Evolutionary conservation across 2,797 vertebrate genomes (phyloP).

Genomic region (Coranthus polyacanthus): DNA sequence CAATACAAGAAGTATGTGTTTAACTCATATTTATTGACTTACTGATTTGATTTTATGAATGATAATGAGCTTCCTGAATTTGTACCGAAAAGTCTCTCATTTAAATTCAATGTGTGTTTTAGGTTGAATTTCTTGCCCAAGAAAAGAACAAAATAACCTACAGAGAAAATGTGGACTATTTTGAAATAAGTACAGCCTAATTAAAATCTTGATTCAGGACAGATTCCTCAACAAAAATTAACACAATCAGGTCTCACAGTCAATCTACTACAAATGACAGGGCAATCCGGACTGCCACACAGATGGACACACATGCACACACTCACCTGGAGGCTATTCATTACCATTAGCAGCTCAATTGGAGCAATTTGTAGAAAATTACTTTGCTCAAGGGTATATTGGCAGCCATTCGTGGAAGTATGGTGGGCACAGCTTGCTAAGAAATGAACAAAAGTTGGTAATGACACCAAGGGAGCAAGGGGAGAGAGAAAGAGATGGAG

Average conservation of each 20-base stretch:
- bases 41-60: constrained; percentile 16
- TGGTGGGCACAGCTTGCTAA: constrained; percentile 56
- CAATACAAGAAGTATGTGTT: constrained; percentile 4
- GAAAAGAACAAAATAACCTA: background rate
- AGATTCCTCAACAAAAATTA: background rate
- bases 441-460: constrained; percentile 55
- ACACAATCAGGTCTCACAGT: background rate
- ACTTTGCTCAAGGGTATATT: constrained; percentile 64
- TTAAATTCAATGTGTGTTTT: background rate
- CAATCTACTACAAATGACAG: too few species aligned
- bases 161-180: too few species aligned
- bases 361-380: constrained; percentile 57
- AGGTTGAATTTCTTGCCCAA: background rate
- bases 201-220: background rate
- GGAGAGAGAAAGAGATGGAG: constrained; percentile 14
- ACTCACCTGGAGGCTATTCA: constrained; percentile 52
- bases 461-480: constrained; percentile 31
- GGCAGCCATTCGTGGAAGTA: constrained; percentile 42
- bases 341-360: constrained; percentile 61
- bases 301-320: constrained; percentile 22
- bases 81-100: background rate
- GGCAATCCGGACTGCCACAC: constrained; percentile 23
- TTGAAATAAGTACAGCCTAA: too few species aligned
- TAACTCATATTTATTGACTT: background rate
- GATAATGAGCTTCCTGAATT: background rate